Conservation (phyloP, 2,113 vertebrate species). For the Noctilio leporinus region DNA sequence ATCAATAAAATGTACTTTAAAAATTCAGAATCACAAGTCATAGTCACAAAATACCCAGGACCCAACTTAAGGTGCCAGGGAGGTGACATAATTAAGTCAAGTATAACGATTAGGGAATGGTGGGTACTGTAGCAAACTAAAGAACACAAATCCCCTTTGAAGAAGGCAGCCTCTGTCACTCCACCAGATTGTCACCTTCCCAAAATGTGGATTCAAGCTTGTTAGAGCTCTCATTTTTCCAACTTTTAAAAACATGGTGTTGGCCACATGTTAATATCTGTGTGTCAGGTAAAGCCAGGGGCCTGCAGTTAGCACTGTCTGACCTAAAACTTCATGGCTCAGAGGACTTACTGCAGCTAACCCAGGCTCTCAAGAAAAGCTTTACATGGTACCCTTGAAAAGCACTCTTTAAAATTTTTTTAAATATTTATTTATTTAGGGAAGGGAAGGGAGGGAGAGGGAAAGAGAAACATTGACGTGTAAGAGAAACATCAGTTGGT, state of each 20-base stretch:
- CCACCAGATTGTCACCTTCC: no score
- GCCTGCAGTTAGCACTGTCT: neutral
- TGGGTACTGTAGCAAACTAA: neutral
- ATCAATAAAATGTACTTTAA: no score
- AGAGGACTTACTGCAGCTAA: neutral
- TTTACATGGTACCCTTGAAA: neutral
- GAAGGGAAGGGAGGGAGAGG: no score
- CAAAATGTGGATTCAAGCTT: neutral
- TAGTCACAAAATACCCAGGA: neutral
- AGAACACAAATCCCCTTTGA: accelerated
- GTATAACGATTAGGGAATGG: neutral
- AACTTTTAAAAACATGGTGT: neutral
- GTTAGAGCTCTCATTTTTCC: neutral
- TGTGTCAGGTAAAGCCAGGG: neutral
- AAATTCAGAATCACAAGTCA: neutral
- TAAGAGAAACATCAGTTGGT: no score
- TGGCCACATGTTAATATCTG: neutral
- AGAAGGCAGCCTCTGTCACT: neutral
- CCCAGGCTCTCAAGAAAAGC: neutral
- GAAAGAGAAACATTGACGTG: no score
- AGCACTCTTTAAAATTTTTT: neutral
- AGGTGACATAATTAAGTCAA: neutral
- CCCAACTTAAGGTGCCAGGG: neutral
- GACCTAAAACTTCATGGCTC: neutral
- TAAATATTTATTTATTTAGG: no score